Conservation (phyloP, 2,888 invertebrate genomes). For the Cerceris rybyensis region DNA sequence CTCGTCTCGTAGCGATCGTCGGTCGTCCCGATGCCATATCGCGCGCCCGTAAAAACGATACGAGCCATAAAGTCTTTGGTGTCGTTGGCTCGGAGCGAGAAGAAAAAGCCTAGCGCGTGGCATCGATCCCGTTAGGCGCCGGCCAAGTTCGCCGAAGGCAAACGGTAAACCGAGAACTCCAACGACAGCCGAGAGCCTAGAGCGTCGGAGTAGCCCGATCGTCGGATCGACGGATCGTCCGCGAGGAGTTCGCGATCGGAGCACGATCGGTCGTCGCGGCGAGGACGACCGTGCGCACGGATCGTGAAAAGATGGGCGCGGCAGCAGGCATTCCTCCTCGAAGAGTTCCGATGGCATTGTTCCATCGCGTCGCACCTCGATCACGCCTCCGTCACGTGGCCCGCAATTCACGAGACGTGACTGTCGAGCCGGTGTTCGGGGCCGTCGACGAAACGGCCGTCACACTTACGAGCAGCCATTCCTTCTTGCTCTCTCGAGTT, state of each 20-base stretch:
- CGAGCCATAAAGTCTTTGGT: conserved; percentile 7
- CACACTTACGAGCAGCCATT: conserved; percentile 40
- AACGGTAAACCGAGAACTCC: too few relatives aligned
- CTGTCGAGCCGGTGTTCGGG: conserved; percentile 68
- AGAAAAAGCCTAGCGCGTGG: too few relatives aligned
- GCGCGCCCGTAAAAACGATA: not conserved
- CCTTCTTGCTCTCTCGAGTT: conserved; percentile 25
- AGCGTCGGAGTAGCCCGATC: too few relatives aligned
- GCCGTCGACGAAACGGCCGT: conserved; percentile 48
- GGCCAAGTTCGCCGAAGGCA: conserved; percentile 7
- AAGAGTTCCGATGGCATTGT: conserved; percentile 81
- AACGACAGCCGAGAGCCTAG: too few relatives aligned
- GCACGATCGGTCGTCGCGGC: conserved; percentile 17
- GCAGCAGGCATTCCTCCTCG: conserved; percentile 80
- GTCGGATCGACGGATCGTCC: not conserved
- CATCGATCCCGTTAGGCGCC: too few relatives aligned
- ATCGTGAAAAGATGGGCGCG: conserved; percentile 79
- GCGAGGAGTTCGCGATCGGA: conserved; percentile 23
- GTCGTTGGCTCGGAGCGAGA: not conserved
- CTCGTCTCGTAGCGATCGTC: not conserved
- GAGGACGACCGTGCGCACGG: conserved; percentile 18
- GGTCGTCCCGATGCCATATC: not conserved
- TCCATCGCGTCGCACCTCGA: conserved; percentile 81
- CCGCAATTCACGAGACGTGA: conserved; percentile 81
- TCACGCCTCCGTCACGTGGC: conserved; percentile 81